These are phyloP conservation scores for Parascotia fuliginaria DNA, from an alignment of 2,888 invertebrate genomes.

Conservation along the genomic window DNA sequence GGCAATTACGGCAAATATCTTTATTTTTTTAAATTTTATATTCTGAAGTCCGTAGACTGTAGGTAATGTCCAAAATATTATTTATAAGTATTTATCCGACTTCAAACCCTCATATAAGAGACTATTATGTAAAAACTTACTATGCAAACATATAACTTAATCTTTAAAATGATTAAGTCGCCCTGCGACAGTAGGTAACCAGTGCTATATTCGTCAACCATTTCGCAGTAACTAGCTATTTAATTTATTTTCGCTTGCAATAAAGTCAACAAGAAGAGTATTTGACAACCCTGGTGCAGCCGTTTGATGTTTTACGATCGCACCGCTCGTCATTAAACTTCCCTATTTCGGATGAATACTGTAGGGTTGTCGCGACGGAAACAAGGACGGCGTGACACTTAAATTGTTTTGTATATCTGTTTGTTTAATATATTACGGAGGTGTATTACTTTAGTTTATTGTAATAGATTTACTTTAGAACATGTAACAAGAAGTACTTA, in stretches of 20 bases:
- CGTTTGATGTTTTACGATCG: conserved; percentile 78
- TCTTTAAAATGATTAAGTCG: conserved; percentile 10
- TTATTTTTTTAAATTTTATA: too few species aligned
- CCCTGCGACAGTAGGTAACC: conserved; percentile 17
- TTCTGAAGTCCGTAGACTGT: too few species aligned
- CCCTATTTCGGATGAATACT: conserved; percentile 66
- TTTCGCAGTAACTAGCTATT: conserved; percentile 40
- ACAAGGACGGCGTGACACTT: conserved; percentile 13
- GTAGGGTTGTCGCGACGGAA: conserved; percentile 60
- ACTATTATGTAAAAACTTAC: too few species aligned
- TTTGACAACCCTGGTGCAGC: conserved; percentile 66
- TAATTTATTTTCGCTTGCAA: conserved; percentile 47
- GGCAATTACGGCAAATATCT: too few species aligned
- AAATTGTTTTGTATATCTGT: conserved; percentile 6
- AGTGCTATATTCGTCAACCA: conserved; percentile 34
- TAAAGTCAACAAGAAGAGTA: conserved; percentile 47
- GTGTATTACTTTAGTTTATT: not conserved
- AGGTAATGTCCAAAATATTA: too few species aligned
- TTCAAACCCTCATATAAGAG: too few species aligned
- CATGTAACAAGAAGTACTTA: too few species aligned
- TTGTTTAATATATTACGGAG: conserved; percentile 1
- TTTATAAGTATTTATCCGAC: too few species aligned
- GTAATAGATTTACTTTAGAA: too few species aligned
- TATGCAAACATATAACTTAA: conserved; percentile 16
- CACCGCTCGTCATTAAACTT: conserved; percentile 78